Evolutionary conservation across 2,888 invertebrate genomes (phyloP).

Genomic region (Drosophila conformis): DNA sequence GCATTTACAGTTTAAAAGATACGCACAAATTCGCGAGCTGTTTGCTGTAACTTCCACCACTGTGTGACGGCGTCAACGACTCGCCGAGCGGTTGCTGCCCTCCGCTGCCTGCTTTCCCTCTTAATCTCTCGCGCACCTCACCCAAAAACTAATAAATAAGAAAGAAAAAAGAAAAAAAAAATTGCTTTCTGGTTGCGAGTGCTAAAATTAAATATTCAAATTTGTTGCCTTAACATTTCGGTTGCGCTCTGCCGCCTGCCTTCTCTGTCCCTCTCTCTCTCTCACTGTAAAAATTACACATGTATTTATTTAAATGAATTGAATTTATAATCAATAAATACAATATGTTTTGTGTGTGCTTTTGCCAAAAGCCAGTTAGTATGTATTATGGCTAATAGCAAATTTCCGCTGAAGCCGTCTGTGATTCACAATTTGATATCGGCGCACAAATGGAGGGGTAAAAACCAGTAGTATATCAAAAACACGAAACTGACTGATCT

Average conservation of each 20-base stretch:
- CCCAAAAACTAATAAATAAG: neutral
- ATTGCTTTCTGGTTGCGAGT: slow-evolving; percentile 25
- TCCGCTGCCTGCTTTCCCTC: slow-evolving; percentile 20
- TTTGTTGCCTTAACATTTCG: slow-evolving; percentile 65
- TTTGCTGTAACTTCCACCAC: slow-evolving; percentile 25
- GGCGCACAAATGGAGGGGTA: slow-evolving; percentile 41
- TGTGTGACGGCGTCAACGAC: slow-evolving; percentile 68
- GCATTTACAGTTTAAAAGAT: neutral
- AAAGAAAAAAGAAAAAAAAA: slow-evolving; percentile 1
- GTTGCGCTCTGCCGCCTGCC: slow-evolving; percentile 45
- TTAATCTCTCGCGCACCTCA: slow-evolving; percentile 30
- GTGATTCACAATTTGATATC: slow-evolving; percentile 58
- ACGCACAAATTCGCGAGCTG: neutral
- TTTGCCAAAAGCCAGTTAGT: slow-evolving; percentile 39
- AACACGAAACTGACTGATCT: slow-evolving; percentile 31
- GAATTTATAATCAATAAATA: slow-evolving; percentile 42
- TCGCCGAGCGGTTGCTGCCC: slow-evolving; percentile 41
- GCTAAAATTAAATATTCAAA: slow-evolving; percentile 77
- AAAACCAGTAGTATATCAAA: slow-evolving; percentile 44
- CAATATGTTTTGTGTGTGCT: neutral
- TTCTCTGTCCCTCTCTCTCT: neutral
- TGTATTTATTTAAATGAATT: slow-evolving; percentile 32
- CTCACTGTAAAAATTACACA: slow-evolving; percentile 12
- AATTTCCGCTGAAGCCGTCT: slow-evolving; percentile 51
- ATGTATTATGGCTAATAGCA: slow-evolving; percentile 35